These are phyloP conservation scores for Chaetops frenatus DNA, from an alignment of 2,113 vertebrate species.

Conservation along the genomic window DNA sequence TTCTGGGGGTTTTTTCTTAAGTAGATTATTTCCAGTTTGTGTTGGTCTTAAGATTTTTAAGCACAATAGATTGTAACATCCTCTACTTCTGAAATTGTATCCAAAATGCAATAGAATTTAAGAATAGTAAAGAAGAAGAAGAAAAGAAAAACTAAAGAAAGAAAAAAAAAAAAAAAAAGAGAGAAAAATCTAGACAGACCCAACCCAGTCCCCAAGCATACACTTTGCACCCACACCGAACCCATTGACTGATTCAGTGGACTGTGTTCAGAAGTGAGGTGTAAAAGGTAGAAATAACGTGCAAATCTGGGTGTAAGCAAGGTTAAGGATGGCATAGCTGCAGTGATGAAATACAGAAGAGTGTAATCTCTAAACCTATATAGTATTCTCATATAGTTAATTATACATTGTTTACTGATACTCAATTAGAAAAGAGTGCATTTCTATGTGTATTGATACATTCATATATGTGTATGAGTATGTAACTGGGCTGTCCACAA, in stretches of 20 bases:
- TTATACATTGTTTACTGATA: neutral
- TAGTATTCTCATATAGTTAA: neutral
- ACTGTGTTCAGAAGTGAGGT: neutral
- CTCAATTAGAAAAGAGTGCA: neutral
- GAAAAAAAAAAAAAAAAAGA: neutral
- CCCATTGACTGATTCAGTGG: neutral
- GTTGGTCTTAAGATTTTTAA: neutral
- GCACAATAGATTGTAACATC: neutral
- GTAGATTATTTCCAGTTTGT: neutral
- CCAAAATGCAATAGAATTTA: neutral
- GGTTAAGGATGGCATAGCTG: neutral
- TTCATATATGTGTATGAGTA: neutral
- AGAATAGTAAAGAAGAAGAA: neutral
- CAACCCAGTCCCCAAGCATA: neutral
- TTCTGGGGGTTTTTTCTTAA: neutral
- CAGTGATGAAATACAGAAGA: neutral
- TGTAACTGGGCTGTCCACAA: neutral
- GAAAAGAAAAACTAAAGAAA: neutral
- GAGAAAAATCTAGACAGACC: neutral
- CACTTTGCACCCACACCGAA: neutral
- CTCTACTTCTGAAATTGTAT: neutral
- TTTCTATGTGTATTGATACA: accelerated
- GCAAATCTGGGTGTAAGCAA: neutral
- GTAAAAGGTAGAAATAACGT: neutral
- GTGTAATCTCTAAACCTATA: neutral